These are phyloP conservation scores for Hyles vespertilio DNA, from an alignment of 1,140 invertebrate genomes.

Conservation along the genomic window DNA sequence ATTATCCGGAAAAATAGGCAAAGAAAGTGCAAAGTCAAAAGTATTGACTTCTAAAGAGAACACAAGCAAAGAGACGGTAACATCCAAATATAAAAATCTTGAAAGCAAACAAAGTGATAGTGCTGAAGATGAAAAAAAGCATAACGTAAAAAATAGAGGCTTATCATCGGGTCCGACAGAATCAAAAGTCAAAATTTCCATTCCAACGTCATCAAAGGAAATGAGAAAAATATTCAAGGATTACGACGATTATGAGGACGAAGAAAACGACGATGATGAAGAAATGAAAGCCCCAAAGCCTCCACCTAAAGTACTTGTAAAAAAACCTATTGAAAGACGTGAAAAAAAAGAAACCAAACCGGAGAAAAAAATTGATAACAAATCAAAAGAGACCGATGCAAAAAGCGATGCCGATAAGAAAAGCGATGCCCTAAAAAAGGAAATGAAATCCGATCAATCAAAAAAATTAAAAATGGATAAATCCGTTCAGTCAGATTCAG, in stretches of 20 bases:
- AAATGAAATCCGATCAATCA: not conserved
- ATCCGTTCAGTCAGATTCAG: not conserved
- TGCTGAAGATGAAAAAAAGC: not conserved
- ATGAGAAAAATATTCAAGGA: not conserved
- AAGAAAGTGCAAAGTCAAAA: constrained; percentile 1
- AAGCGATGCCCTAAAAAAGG: not conserved
- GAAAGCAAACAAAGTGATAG: not conserved
- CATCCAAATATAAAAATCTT: not conserved
- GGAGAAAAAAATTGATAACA: not conserved
- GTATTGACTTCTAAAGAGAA: not conserved
- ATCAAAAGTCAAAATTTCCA: constrained; percentile 3
- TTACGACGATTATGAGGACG: not conserved
- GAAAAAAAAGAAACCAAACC: not conserved
- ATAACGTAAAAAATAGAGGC: too few species aligned
- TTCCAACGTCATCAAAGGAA: not conserved
- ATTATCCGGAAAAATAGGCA: not conserved
- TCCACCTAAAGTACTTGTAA: too few species aligned
- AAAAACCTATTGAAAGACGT: too few species aligned
- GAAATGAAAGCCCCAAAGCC: not conserved
- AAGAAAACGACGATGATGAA: constrained; percentile 1
- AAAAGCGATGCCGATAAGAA: too few species aligned
- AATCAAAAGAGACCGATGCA: not conserved
- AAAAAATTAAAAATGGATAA: too few species aligned
- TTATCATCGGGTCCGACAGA: too few species aligned
- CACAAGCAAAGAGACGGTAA: not conserved